A percentile compares a stretch with the other conserved stretches of the same genome.
Evolutionary conservation across 2,888 invertebrate genomes (phyloP).

Genomic region (Ecliptopera silaceata): DNA sequence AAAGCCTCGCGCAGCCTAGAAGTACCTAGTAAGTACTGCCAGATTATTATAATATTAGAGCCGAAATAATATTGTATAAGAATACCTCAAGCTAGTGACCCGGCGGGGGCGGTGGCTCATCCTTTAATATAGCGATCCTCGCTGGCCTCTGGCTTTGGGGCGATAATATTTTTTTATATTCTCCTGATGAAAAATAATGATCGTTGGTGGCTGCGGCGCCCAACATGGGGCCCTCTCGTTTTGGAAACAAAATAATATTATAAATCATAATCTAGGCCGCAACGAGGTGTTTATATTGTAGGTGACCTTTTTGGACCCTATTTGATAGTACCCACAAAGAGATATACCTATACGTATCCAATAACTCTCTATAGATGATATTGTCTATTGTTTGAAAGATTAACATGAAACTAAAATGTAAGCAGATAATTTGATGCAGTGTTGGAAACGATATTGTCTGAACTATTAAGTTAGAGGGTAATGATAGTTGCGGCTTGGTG

Average conservation of each 20-base stretch:
- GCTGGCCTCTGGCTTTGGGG: constrained; percentile 15
- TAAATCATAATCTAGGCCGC: too few species aligned
- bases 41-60: constrained; percentile 11
- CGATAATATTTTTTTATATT: constrained; percentile 34
- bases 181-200: constrained; percentile 34
- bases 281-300: too few species aligned
- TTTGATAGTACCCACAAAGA: too few species aligned
- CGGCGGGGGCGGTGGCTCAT: constrained; percentile 20
- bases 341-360: too few species aligned
- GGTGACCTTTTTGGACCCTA: too few species aligned
- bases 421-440: not conserved
- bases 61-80: constrained; percentile 20
- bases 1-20: constrained; percentile 1
- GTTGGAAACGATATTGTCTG: not conserved
- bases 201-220: constrained; percentile 16
- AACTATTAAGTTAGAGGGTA: not conserved
- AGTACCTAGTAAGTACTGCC: too few species aligned
- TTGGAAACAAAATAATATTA: not conserved
- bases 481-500: not conserved
- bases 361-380: too few species aligned
- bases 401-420: not conserved
- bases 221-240: constrained; percentile 12
- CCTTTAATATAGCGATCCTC: constrained; percentile 25
- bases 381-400: too few species aligned
- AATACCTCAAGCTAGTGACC: constrained; percentile 19